Percentiles rank a stretch among this genome's conserved stretches.
Evolutionary conservation across 2,888 invertebrate species (phyloP).

Genomic region (Eurytoma adleriae): DNA sequence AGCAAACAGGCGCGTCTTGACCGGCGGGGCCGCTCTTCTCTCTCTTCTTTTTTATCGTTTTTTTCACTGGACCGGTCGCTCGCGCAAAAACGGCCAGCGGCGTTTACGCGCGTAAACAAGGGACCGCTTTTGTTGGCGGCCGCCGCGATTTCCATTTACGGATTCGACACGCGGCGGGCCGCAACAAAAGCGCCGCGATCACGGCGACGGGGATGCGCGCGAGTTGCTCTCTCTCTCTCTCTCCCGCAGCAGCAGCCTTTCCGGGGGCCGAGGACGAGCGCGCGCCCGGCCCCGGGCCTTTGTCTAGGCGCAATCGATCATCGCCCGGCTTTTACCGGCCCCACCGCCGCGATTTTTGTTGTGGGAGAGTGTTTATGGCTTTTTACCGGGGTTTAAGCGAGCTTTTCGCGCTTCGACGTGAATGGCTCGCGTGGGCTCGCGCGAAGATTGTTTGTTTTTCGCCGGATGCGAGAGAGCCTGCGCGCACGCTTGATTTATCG

Average conservation of each 20-base stretch:
- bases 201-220: slow-evolving; percentile 5
- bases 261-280: background rate
- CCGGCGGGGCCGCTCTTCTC: background rate
- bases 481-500: too few relatives aligned
- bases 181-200: slow-evolving; percentile 10
- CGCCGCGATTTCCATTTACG: slow-evolving; percentile 73
- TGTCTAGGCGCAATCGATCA: slow-evolving; percentile 53
- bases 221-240: background rate
- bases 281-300: background rate
- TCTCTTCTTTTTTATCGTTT: background rate
- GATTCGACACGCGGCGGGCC: slow-evolving; percentile 68
- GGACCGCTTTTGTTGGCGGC: slow-evolving; percentile 66
- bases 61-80: background rate
- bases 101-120: slow-evolving; percentile 74
- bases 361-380: slow-evolving; percentile 1
- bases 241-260: background rate
- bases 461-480: too few relatives aligned
- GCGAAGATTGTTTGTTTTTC: too few relatives aligned
- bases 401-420: background rate
- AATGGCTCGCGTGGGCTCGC: background rate
- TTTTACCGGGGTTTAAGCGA: background rate
- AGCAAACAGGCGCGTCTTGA: slow-evolving; percentile 49
- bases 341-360: slow-evolving; percentile 17
- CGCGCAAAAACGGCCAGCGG: slow-evolving; percentile 47
- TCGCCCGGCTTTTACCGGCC: slow-evolving; percentile 15